A percentile compares a stretch with the other conserved stretches of the same genome.
phyloP scores from a whole-genome alignment of 1,140 invertebrate genomes.

The Bilobella aurantiaca region DNA sequence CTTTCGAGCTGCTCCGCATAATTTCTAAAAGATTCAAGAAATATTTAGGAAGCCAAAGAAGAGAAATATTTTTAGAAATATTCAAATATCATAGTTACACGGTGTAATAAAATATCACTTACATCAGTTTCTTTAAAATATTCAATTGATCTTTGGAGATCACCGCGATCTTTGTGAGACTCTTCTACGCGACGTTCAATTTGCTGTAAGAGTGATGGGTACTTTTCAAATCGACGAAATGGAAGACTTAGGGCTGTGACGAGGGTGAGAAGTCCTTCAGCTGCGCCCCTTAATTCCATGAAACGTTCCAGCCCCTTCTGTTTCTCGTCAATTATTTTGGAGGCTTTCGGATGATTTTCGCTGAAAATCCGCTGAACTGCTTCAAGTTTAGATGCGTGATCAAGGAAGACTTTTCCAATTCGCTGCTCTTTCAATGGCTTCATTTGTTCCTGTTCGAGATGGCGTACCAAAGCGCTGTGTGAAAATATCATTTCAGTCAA shows the following conservation, averaged over 20 bases:
- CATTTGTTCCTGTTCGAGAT: constrained; percentile 61
- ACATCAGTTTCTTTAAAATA: constrained; percentile 92
- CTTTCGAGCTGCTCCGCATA: constrained; percentile 70
- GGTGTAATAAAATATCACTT: too few species aligned
- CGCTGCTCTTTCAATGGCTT: constrained; percentile 62
- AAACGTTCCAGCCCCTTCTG: constrained; percentile 74
- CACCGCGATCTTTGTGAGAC: constrained; percentile 86
- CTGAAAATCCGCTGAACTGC: constrained; percentile 78
- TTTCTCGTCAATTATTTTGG: constrained; percentile 78
- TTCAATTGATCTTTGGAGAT: constrained; percentile 83
- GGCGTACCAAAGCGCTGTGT: constrained; percentile 64
- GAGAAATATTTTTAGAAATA: too few species aligned
- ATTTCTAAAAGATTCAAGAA: constrained; percentile 50
- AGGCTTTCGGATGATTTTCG: constrained; percentile 80
- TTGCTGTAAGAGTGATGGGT: constrained; percentile 86
- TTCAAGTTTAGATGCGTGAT: constrained; percentile 74
- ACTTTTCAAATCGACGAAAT: constrained; percentile 88
- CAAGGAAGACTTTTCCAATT: constrained; percentile 83
- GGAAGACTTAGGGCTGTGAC: constrained; percentile 88
- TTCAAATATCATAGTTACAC: too few species aligned
- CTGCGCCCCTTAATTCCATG: constrained; percentile 75
- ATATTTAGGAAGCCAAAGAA: constrained; percentile 23
- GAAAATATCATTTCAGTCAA: constrained; percentile 72
- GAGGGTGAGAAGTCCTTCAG: constrained; percentile 73
- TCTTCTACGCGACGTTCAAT: constrained; percentile 89